phyloP scores from a whole-genome alignment of 2,888 invertebrate species.

The Leptopterna dolabrata region DNA sequence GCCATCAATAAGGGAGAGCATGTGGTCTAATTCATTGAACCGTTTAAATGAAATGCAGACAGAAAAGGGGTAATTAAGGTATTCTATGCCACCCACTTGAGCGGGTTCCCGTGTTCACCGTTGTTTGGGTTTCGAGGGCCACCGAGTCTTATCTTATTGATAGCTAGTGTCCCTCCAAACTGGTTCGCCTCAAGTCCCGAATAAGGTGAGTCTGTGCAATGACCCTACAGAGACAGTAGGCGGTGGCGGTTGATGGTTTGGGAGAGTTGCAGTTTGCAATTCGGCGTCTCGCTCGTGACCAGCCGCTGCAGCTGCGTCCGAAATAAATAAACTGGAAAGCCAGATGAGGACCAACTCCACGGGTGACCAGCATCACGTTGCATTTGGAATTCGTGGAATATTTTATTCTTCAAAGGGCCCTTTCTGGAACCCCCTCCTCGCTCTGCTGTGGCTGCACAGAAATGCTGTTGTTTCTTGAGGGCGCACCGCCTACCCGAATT shows the following conservation, averaged over 20 bases:
- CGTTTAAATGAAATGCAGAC: not conserved
- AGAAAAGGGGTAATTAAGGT: conserved; percentile 1
- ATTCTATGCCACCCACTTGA: conserved; percentile 27
- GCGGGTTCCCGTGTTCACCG: not conserved
- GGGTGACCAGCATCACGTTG: not conserved
- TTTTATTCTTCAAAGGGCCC: not conserved
- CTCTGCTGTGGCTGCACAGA: no score
- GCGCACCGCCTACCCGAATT: no score
- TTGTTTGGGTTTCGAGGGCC: not conserved
- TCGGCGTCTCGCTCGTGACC: not conserved
- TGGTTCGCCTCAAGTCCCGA: not conserved
- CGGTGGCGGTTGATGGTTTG: not conserved
- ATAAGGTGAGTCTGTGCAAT: conserved; percentile 11
- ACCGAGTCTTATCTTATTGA: conserved; percentile 9
- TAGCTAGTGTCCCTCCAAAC: not conserved
- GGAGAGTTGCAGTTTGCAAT: not conserved
- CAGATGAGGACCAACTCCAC: not conserved
- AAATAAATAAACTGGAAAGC: not conserved
- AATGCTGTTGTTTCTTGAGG: no score
- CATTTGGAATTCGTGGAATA: not conserved
- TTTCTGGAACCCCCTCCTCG: not conserved
- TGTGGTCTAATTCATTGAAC: not conserved
- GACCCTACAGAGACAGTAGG: not conserved
- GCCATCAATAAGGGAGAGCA: not conserved
- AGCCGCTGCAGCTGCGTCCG: not conserved